phyloP scores from a whole-genome alignment of 2,113 vertebrate genomes.

The Cyprinodon variegatus region DNA sequence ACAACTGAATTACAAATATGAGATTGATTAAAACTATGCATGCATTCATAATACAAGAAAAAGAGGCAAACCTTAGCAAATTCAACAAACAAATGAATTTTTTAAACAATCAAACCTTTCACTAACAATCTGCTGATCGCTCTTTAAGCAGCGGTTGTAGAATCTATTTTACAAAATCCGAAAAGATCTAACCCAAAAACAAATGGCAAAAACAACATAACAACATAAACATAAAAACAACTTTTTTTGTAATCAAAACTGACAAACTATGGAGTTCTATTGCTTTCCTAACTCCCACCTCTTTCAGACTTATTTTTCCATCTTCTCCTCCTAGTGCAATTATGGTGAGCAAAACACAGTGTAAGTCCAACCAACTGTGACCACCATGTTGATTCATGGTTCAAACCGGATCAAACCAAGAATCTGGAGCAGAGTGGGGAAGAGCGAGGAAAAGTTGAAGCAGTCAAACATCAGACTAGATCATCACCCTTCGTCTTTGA shows the following conservation, averaged over 20 bases:
- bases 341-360: conserved; percentile 63
- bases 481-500: conserved; percentile 1
- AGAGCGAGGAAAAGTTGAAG: conserved; percentile 11
- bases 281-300: conserved; percentile 1
- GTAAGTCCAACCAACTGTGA: conserved; percentile 60
- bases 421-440: conserved; percentile 18
- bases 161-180: too few relatives aligned
- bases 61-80: too few relatives aligned
- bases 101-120: too few relatives aligned
- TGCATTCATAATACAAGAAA: too few relatives aligned
- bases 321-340: conserved; percentile 56
- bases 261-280: background rate
- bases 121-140: too few relatives aligned
- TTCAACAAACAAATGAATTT: too few relatives aligned
- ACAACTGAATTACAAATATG: too few relatives aligned
- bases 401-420: conserved; percentile 40
- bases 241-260: background rate
- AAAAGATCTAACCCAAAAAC: too few relatives aligned
- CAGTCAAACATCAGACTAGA: conserved; percentile 6
- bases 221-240: too few relatives aligned
- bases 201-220: too few relatives aligned
- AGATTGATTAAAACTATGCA: too few relatives aligned
- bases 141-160: too few relatives aligned
- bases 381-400: conserved; percentile 49
- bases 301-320: background rate